These are phyloP conservation scores for Catotricha subobsoleta DNA, from an alignment of 2,888 invertebrate species.

Conservation along the genomic window DNA sequence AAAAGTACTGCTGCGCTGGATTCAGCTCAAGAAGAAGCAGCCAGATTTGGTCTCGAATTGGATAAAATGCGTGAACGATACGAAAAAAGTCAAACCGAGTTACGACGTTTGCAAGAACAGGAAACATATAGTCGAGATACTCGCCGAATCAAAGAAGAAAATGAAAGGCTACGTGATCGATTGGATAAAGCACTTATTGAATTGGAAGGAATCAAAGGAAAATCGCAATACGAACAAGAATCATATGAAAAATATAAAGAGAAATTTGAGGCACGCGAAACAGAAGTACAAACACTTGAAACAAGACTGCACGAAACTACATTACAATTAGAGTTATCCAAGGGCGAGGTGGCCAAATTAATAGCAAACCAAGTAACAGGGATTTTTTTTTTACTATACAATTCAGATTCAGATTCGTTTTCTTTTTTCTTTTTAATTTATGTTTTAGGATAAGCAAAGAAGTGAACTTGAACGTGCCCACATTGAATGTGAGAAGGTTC, in stretches of 20 bases:
- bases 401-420: neutral
- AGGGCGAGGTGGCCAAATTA: slow-evolving; percentile 58
- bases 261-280: slow-evolving; percentile 54
- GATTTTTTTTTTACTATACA: neutral
- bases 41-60: slow-evolving; percentile 66
- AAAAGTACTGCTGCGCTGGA: slow-evolving; percentile 74
- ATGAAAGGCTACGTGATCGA: slow-evolving; percentile 61
- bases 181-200: slow-evolving; percentile 66
- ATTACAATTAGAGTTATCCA: slow-evolving; percentile 61
- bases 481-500: slow-evolving; percentile 75
- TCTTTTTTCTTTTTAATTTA: slow-evolving; percentile 1
- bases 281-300: slow-evolving; percentile 59
- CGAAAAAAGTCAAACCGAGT: slow-evolving; percentile 65
- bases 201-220: slow-evolving; percentile 60
- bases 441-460: slow-evolving; percentile 50
- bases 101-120: slow-evolving; percentile 64
- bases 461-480: slow-evolving; percentile 65
- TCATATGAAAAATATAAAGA: slow-evolving; percentile 58
- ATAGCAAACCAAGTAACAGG: slow-evolving; percentile 37
- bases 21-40: slow-evolving; percentile 77
- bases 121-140: slow-evolving; percentile 65
- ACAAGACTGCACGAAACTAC: slow-evolving; percentile 59
- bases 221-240: slow-evolving; percentile 59
- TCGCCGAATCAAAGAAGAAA: slow-evolving; percentile 59
- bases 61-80: slow-evolving; percentile 85